Base-by-base conservation (phyloP, 2,888 invertebrate genomes). In the Cephus sareptanus region DNA sequence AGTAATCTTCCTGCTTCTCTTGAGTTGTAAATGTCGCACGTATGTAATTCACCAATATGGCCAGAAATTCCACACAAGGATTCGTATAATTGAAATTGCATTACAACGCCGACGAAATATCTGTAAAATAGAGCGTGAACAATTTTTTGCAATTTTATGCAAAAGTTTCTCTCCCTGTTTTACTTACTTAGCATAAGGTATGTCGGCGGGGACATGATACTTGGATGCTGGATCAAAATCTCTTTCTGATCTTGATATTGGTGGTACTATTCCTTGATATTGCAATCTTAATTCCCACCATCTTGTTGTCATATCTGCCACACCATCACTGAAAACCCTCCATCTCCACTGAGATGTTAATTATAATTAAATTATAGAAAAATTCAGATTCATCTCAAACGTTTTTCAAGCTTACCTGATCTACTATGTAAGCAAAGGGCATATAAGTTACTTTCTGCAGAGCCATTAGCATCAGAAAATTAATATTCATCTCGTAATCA, bases 211-310 rank as follows among this genome's bases (percentile, higher is more conserved):
- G 11, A 97, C 92, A 87, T 97, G 97, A 88, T 96, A 96, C 87
- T 97, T 97, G 1, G 97, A 94, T 1, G 95, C 97, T 0, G 97
- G 95, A 88, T 97, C 97, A 84, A 97, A 96, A 89, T 97, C 96
- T 0, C 93, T 92, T 88, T 96, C 96, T 0, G 93, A 93, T 84
- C 97, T 92, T 4, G 93, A 89, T 9, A 94, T 90, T 0, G 97
- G 96, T 9, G 96, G 96, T 1, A 95, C 93, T 0, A 97, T 93
- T 1, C 97, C 97, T 93, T 96, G 93, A 88, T 95, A 95, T 77
- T 95, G 92, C 0, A 96, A 90, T 76, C 95, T 93, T 88, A 96
- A 92, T 84, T 95, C 95, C 96, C 96, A 96, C 96, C 96, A 96
- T 81, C 93, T 92, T 2, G 94, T 92, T 82, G 96, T 96, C 95